Conservation (phyloP, 2,888 invertebrate species). For the Apeira syringaria region DNA sequence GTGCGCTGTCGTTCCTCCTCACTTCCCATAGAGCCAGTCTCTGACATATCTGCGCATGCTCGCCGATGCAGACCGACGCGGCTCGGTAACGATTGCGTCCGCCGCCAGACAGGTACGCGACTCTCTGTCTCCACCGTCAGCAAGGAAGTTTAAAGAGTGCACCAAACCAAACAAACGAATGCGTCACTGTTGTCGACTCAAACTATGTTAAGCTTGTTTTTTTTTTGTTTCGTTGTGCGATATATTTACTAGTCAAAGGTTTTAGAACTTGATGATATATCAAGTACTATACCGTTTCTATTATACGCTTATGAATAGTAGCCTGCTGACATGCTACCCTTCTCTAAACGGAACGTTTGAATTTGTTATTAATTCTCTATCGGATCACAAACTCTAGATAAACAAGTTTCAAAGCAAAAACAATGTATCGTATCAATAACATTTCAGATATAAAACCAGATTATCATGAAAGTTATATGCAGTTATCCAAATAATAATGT, state of each 20-base stretch:
- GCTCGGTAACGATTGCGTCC: slow-evolving; percentile 76
- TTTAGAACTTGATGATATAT: slow-evolving; percentile 12
- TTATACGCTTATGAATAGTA: no score
- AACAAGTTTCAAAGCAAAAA: neutral
- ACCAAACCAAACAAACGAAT: slow-evolving; percentile 50
- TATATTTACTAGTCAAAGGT: slow-evolving; percentile 11
- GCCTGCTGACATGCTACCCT: neutral
- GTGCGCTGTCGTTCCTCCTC: slow-evolving; percentile 65
- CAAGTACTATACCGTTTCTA: no score
- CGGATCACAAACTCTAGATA: neutral
- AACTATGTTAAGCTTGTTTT: no score
- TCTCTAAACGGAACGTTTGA: neutral
- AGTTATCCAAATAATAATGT: no score
- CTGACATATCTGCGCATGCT: slow-evolving; percentile 73
- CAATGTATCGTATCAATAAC: no score
- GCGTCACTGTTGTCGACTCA: slow-evolving; percentile 43
- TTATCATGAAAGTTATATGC: no score
- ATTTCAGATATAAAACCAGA: no score
- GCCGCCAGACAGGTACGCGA: slow-evolving; percentile 69
- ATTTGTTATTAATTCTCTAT: neutral
- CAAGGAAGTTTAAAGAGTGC: slow-evolving; percentile 74
- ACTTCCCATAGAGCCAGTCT: slow-evolving; percentile 62
- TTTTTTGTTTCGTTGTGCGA: slow-evolving; percentile 34
- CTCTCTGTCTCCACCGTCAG: slow-evolving; percentile 73
- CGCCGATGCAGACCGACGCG: slow-evolving; percentile 76